Conservation (phyloP, 2,113 vertebrate genomes). For the Gobiocypris rarus region DNA sequence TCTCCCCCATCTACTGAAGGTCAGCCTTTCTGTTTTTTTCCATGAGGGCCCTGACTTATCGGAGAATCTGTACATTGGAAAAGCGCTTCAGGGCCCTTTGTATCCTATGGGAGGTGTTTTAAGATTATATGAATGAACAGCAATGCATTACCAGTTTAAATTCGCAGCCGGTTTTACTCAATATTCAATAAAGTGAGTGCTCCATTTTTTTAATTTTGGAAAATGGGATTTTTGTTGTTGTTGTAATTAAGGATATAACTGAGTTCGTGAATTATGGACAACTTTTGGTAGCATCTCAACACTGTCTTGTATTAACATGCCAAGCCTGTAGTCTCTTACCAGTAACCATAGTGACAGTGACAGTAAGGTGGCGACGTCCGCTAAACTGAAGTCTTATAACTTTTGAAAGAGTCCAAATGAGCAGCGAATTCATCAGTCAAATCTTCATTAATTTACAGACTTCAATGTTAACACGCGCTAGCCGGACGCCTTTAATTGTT, state of each 20-base stretch:
- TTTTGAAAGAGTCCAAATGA: too few relatives aligned
- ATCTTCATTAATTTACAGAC: too few relatives aligned
- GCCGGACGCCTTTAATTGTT: too few relatives aligned
- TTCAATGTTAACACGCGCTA: too few relatives aligned
- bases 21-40: slow-evolving; percentile 30
- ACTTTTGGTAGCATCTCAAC: too few relatives aligned
- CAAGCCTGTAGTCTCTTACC: too few relatives aligned
- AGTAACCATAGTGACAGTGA: too few relatives aligned
- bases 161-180: not conserved
- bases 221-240: not conserved
- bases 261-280: not conserved
- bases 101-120: slow-evolving; percentile 36
- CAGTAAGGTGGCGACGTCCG: too few relatives aligned
- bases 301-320: too few relatives aligned
- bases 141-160: slow-evolving; percentile 9
- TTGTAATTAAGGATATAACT: not conserved
- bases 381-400: too few relatives aligned
- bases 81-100: slow-evolving; percentile 34
- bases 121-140: slow-evolving; percentile 35
- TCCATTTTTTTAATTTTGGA: not conserved
- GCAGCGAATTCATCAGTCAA: too few relatives aligned
- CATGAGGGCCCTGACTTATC: slow-evolving; percentile 30
- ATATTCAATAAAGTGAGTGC: not conserved
- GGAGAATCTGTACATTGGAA: slow-evolving; percentile 32
- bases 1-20: slow-evolving; percentile 47